Evolutionary conservation across 2,888 invertebrate genomes (phyloP).

Genomic region (Helleia helle): DNA sequence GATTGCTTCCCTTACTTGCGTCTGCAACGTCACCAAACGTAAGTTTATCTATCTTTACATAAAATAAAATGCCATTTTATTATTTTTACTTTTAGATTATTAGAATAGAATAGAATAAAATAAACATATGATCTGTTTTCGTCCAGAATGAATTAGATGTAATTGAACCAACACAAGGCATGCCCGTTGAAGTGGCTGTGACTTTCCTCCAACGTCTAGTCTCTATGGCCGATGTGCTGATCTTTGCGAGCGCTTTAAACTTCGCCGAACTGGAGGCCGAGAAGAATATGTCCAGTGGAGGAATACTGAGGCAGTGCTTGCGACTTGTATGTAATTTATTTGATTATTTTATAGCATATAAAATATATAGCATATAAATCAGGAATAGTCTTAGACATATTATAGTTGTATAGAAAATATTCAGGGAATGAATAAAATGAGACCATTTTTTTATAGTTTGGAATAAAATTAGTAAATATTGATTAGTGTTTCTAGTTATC

Average conservation of each 20-base stretch:
- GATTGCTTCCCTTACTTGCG: slow-evolving; percentile 94
- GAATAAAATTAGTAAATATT: too few relatives aligned
- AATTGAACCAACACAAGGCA: slow-evolving; percentile 97
- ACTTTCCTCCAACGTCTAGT: slow-evolving; percentile 98
- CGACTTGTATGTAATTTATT: slow-evolving; percentile 79
- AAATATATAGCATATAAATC: neutral
- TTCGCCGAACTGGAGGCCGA: slow-evolving; percentile 98
- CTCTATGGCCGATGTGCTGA: slow-evolving; percentile 98
- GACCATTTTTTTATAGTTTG: too few relatives aligned
- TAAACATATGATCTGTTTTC: too few relatives aligned
- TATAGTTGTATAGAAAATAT: neutral
- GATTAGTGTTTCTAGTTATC: too few relatives aligned
- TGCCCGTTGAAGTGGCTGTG: slow-evolving; percentile 98
- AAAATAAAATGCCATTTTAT: neutral
- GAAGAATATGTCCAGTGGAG: slow-evolving; percentile 99
- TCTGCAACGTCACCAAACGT: slow-evolving; percentile 99
- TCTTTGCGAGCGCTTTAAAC: slow-evolving; percentile 97
- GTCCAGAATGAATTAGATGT: slow-evolving; percentile 96
- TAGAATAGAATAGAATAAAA: too few relatives aligned
- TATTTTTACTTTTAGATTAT: too few relatives aligned
- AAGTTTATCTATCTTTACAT: slow-evolving; percentile 56
- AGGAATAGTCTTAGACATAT: neutral
- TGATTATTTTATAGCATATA: neutral
- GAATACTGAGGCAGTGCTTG: slow-evolving; percentile 96
- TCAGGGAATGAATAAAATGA: too few relatives aligned